These are phyloP conservation scores for Leptopilina myrica DNA, from an alignment of 2,888 invertebrate genomes.

Conservation along the genomic window DNA sequence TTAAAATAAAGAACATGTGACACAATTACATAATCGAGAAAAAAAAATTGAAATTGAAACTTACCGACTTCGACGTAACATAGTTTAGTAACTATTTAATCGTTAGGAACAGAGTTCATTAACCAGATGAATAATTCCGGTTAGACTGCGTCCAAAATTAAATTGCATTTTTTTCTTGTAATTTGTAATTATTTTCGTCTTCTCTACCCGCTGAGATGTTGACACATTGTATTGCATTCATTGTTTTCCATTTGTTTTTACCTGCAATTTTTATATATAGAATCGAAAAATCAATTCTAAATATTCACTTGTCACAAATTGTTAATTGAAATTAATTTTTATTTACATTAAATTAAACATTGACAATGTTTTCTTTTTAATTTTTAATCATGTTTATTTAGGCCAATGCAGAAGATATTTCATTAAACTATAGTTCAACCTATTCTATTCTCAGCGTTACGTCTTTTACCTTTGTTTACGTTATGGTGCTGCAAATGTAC, in stretches of 20 bases:
- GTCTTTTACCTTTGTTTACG: too few species aligned
- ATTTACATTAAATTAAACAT: too few species aligned
- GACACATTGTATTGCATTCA: not conserved
- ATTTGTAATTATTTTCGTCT: constrained; percentile 18
- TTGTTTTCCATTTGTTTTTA: not conserved
- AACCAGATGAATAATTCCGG: not conserved
- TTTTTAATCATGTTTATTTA: too few species aligned
- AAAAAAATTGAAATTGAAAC: not conserved
- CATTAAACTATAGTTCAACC: too few species aligned
- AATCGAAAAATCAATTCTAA: too few species aligned
- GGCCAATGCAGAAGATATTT: too few species aligned
- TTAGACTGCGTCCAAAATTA: not conserved
- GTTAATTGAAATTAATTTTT: too few species aligned
- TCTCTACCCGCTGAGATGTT: not conserved
- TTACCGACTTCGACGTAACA: constrained; percentile 55
- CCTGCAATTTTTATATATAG: not conserved
- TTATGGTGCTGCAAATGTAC: too few species aligned
- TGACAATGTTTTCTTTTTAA: too few species aligned
- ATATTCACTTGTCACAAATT: too few species aligned
- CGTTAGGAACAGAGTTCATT: constrained; percentile 13
- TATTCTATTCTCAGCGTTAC: too few species aligned
- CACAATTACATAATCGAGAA: constrained; percentile 5
- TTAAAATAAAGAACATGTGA: not conserved
- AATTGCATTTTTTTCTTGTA: constrained; percentile 24
- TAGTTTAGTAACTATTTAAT: constrained; percentile 34